Evolutionary conservation across 2,113 vertebrate species (phyloP).

Genomic region (Labeo catla): DNA sequence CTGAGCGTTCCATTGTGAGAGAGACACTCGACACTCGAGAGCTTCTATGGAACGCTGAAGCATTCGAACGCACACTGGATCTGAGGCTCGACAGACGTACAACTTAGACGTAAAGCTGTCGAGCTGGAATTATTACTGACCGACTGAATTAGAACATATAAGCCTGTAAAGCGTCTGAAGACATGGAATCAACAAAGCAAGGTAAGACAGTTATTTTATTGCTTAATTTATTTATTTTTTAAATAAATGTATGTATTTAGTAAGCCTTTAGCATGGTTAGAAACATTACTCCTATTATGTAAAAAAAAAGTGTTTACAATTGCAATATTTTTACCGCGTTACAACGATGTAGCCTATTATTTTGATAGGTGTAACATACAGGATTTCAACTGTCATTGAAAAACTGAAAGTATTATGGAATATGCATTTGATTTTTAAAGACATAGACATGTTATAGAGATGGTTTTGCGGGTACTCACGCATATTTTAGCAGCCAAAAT

Average conservation of each 20-base stretch:
- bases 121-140: background rate
- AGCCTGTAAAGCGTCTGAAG: slow-evolving; percentile 44
- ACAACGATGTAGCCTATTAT: background rate
- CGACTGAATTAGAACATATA: background rate
- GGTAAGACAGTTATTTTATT: slow-evolving; percentile 62
- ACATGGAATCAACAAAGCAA: slow-evolving; percentile 72
- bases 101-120: background rate
- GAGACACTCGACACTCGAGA: background rate
- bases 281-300: background rate
- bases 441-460: background rate
- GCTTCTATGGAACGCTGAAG: slow-evolving; percentile 35
- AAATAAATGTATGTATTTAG: background rate
- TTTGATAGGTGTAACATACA: background rate
- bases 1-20: slow-evolving; percentile 36
- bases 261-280: background rate
- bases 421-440: background rate
- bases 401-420: background rate
- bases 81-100: background rate
- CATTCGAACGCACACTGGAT: background rate
- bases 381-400: background rate
- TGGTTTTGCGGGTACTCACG: background rate
- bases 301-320: background rate
- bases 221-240: background rate
- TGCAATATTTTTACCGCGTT: background rate
- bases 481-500: background rate